These are phyloP conservation scores for Eurystomus glaucurus DNA, from an alignment of 2,797 vertebrate species.

Conservation along the genomic window DNA sequence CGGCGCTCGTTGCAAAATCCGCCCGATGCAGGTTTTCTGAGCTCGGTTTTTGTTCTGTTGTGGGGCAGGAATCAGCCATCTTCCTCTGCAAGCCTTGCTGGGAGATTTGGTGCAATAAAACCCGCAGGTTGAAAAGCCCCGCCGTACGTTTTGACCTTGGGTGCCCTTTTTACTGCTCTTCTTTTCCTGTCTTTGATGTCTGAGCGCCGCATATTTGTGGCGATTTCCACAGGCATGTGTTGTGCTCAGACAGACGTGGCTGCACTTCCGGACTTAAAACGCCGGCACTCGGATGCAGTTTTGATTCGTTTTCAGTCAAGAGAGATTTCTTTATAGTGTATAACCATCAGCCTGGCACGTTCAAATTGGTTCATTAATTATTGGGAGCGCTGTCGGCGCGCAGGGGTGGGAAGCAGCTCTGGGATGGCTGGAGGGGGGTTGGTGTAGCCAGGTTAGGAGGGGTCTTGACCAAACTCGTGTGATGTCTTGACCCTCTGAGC, in stretches of 20 bases:
- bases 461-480: background rate
- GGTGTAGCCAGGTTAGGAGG: background rate
- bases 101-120: background rate
- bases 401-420: rapidly evolving
- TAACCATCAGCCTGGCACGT: background rate
- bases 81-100: background rate
- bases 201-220: background rate
- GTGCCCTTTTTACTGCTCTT: conserved; percentile 8
- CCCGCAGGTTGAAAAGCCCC: background rate
- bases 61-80: background rate
- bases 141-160: background rate
- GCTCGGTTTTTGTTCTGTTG: background rate
- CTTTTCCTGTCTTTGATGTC: conserved; percentile 25
- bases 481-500: background rate
- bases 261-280: background rate
- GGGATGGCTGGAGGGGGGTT: background rate
- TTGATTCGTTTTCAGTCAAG: background rate
- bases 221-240: background rate
- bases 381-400: rapidly evolving
- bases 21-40: background rate
- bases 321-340: background rate
- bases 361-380: background rate
- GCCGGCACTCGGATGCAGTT: rapidly evolving
- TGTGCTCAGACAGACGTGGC: background rate
- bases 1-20: background rate